Conservation (phyloP, 2,113 vertebrate genomes). For the Gnathonemus longibarbis region DNA sequence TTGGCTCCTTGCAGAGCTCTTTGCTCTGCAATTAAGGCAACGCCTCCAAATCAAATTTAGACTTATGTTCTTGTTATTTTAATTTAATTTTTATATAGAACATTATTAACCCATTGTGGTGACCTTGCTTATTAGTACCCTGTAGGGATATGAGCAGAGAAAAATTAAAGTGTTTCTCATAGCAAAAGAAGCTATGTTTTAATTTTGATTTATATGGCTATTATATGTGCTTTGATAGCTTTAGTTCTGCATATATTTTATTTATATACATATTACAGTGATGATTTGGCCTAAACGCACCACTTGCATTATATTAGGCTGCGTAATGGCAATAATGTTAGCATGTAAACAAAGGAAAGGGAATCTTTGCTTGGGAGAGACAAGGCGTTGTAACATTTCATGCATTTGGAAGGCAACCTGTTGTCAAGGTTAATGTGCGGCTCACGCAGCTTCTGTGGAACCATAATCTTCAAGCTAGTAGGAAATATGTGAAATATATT, state of each 20-base stretch:
- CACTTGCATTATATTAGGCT: neutral
- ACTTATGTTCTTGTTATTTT: neutral
- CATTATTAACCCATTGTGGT: neutral
- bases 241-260: neutral
- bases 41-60: neutral
- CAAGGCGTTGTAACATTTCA: neutral
- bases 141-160: neutral
- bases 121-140: neutral
- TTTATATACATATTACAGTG: neutral
- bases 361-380: neutral
- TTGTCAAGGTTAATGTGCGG: neutral
- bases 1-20: neutral
- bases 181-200: neutral
- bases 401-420: neutral
- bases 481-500: neutral
- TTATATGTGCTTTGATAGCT: neutral
- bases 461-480: neutral
- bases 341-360: neutral
- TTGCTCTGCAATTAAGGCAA: neutral
- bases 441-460: neutral
- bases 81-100: neutral
- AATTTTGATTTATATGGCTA: neutral
- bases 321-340: neutral
- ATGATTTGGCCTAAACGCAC: neutral
- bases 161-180: neutral